phyloP scores from a whole-genome alignment of 2,888 invertebrate species.

The Lucinisca nassula region DNA sequence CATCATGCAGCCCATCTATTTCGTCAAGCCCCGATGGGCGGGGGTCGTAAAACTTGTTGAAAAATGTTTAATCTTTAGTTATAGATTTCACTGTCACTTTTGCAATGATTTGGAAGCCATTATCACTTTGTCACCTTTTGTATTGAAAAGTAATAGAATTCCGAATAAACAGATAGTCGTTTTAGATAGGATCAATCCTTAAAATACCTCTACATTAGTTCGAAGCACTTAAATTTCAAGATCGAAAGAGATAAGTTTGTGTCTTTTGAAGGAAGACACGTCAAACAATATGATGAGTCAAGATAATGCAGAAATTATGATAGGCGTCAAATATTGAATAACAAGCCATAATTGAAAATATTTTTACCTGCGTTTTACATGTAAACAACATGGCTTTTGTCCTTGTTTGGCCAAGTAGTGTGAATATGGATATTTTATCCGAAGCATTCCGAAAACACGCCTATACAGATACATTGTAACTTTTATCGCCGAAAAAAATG shows the following conservation, averaged over 20 bases:
- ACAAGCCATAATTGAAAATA: background rate
- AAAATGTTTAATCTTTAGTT: background rate
- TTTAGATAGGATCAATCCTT: background rate
- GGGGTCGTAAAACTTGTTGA: background rate
- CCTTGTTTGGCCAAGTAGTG: background rate
- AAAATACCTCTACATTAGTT: background rate
- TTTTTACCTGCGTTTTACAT: background rate
- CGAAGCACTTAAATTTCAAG: background rate
- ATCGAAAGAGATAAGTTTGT: background rate
- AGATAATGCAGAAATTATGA: background rate
- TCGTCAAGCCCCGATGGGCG: too few relatives aligned
- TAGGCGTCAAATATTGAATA: background rate
- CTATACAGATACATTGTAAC: too few relatives aligned
- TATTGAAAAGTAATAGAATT: background rate
- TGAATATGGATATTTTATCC: background rate
- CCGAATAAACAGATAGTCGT: background rate
- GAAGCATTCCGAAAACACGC: too few relatives aligned
- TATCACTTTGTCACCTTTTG: background rate
- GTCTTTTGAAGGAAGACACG: background rate
- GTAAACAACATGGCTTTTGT: background rate
- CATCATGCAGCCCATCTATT: too few relatives aligned
- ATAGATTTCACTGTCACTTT: background rate
- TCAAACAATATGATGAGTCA: background rate
- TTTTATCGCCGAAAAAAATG: too few relatives aligned
- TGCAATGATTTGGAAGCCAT: background rate